Evolutionary conservation across 2,797 vertebrate species (phyloP).

Genomic region (Manis crassicaudata): DNA sequence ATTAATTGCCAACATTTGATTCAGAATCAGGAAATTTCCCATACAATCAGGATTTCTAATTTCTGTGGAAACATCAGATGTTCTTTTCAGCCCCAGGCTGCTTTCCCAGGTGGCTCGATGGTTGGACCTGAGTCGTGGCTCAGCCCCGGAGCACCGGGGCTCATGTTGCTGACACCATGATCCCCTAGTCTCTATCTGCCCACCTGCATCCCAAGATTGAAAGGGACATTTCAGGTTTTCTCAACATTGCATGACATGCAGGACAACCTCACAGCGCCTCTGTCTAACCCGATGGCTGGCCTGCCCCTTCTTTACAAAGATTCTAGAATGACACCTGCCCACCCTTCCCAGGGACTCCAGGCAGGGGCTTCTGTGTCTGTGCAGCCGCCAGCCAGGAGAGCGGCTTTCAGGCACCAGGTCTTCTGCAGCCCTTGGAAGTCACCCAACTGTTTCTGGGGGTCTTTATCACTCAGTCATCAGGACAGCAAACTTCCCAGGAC

Average conservation of each 20-base stretch:
- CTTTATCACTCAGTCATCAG: not conserved
- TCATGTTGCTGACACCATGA: accelerated
- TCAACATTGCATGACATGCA: not conserved
- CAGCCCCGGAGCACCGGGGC: not conserved
- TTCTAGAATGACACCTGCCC: not conserved
- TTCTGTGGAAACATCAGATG: not conserved
- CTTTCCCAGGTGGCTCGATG: not conserved
- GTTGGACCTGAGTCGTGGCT: not conserved
- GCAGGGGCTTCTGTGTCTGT: not conserved
- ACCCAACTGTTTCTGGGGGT: not conserved
- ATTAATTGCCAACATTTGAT: not conserved
- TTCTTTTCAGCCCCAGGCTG: not conserved
- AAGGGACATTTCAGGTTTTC: not conserved
- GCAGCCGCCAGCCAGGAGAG: not conserved
- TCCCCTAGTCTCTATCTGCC: too few relatives aligned
- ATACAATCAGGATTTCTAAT: not conserved
- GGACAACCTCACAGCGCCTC: not conserved
- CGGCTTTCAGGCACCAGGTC: not conserved
- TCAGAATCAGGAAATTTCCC: not conserved
- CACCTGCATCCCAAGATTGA: not conserved
- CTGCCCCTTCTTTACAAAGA: not conserved
- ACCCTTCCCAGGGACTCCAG: not conserved
- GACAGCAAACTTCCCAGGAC: not conserved
- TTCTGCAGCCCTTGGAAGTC: not conserved
- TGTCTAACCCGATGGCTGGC: not conserved